A percentile compares a stretch with the other conserved stretches of the same genome.
Conservation (phyloP, 2,888 invertebrate genomes). For the Arctia plantaginis region DNA sequence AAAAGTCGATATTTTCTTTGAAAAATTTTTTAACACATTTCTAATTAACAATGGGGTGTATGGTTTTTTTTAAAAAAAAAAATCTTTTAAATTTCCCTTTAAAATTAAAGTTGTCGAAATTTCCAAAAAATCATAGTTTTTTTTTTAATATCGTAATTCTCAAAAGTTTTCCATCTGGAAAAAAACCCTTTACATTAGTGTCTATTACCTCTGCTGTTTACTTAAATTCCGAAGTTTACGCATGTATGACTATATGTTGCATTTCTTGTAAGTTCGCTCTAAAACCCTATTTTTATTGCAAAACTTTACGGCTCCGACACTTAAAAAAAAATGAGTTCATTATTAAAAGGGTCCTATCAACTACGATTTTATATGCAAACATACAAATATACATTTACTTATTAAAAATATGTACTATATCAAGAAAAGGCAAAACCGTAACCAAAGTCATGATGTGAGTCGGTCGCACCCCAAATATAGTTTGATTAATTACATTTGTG, state of each 20-base stretch:
- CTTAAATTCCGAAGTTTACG: too few relatives aligned
- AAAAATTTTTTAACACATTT: neutral
- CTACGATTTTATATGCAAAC: neutral
- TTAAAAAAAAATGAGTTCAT: too few relatives aligned
- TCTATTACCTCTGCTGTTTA: neutral
- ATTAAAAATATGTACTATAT: too few relatives aligned
- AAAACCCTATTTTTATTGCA: neutral
- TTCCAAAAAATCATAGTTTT: too few relatives aligned
- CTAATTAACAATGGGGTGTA: neutral
- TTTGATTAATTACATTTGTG: constrained; percentile 75
- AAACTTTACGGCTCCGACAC: neutral
- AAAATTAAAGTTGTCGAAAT: too few relatives aligned
- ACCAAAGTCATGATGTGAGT: constrained; percentile 60
- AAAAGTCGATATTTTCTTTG: neutral
- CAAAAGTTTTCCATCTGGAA: too few relatives aligned
- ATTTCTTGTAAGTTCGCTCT: neutral
- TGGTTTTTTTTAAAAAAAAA: neutral
- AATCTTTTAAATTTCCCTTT: too few relatives aligned
- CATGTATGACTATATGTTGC: too few relatives aligned
- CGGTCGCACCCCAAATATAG: constrained; percentile 56
- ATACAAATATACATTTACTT: neutral
- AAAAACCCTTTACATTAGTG: neutral
- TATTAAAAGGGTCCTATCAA: too few relatives aligned
- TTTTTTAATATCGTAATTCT: too few relatives aligned
- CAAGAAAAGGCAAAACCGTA: constrained; percentile 54